Conservation (phyloP, 2,113 vertebrate species). For the Piaya cayana region DNA sequence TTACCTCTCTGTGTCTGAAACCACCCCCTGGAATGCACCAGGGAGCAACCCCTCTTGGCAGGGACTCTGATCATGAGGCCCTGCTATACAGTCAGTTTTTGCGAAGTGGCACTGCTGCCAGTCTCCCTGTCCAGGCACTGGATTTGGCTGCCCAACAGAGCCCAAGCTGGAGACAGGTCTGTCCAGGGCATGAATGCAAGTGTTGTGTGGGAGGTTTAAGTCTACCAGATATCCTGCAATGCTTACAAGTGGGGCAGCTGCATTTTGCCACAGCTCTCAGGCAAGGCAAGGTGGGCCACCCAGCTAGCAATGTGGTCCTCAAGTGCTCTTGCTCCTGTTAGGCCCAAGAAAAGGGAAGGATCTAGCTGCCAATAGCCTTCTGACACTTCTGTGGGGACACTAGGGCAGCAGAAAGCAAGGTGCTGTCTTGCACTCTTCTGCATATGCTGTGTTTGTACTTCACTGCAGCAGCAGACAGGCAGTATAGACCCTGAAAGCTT, state of each 20-base stretch:
- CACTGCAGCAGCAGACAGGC: not conserved
- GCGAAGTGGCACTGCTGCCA: not conserved
- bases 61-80: not conserved
- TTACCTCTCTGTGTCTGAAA: not conserved
- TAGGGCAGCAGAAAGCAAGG: not conserved
- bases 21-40: slow-evolving; percentile 12
- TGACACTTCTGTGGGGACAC: not conserved
- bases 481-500: not conserved
- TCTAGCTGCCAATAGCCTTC: not conserved
- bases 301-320: not conserved
- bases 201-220: not conserved
- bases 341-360: not conserved
- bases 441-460: not conserved
- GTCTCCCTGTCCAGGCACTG: not conserved
- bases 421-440: not conserved
- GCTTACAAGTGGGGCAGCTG: not conserved
- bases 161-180: not conserved
- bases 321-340: not conserved
- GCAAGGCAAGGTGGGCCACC: not conserved
- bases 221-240: not conserved
- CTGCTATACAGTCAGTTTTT: not conserved
- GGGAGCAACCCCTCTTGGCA: slow-evolving; percentile 14
- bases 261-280: not conserved
- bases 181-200: not conserved
- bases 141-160: not conserved